Evolutionary conservation across 2,797 vertebrate genomes (phyloP).

Genomic region (Sebastes miniatus): DNA sequence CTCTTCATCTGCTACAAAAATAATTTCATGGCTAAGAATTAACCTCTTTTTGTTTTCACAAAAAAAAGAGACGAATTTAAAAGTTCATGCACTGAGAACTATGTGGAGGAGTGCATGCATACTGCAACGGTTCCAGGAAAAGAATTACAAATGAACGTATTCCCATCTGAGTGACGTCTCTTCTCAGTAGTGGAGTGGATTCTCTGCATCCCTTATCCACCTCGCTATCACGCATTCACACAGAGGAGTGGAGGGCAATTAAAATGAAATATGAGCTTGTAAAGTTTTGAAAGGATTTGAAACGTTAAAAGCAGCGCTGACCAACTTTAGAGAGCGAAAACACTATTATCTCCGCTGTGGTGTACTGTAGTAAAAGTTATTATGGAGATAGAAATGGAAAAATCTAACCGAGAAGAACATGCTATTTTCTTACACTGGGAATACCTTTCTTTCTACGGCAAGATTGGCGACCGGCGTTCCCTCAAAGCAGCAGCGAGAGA

Average conservation of each 20-base stretch:
- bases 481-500: constrained; percentile 16
- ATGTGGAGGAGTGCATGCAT: constrained; percentile 51
- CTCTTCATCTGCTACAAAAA: background rate
- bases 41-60: constrained; percentile 18
- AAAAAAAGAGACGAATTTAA: constrained; percentile 7
- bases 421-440: constrained; percentile 43
- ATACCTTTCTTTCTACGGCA: constrained; percentile 55
- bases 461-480: constrained; percentile 4
- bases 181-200: constrained; percentile 8
- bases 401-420: constrained; percentile 31
- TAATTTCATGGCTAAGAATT: background rate
- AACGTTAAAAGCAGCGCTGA: constrained; percentile 61
- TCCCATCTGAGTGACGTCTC: constrained; percentile 21
- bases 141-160: constrained; percentile 44
- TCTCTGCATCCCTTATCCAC: constrained; percentile 30
- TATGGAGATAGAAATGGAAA: constrained; percentile 28
- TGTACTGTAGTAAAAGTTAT: constrained; percentile 26
- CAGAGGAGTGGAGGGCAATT: constrained; percentile 49
- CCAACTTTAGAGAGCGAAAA: constrained; percentile 47
- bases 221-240: constrained; percentile 36
- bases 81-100: constrained; percentile 52
- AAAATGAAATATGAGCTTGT: constrained; percentile 71
- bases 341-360: constrained; percentile 13
- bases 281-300: constrained; percentile 62
- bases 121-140: constrained; percentile 41